Percentiles rank a stretch among this genome's conserved stretches.
Evolutionary conservation across 1,140 invertebrate species (phyloP).

Genomic region (Drosophila paulistorum): DNA sequence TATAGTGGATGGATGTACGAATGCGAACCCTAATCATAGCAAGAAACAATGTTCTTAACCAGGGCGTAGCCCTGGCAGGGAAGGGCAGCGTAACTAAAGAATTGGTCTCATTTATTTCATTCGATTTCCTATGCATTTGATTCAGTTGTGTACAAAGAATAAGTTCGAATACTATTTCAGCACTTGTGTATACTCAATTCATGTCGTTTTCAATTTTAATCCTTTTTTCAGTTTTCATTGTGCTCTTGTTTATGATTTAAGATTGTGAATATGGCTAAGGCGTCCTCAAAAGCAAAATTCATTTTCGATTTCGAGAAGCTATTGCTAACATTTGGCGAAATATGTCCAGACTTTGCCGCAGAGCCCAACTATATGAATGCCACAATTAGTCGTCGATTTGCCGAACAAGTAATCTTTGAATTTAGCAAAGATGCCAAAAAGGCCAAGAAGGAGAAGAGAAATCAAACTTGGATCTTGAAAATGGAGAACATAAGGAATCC

Average conservation of each 20-base stretch:
- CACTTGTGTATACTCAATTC: no score
- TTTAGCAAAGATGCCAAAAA: constrained; percentile 51
- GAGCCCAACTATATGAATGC: constrained; percentile 40
- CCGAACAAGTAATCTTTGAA: constrained; percentile 53
- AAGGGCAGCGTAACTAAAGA: no score
- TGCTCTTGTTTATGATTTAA: neutral
- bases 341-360: constrained; percentile 51
- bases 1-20: no score
- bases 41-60: no score
- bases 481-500: constrained; percentile 17
- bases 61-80: no score
- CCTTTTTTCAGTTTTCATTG: neutral
- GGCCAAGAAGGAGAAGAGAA: constrained; percentile 39
- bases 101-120: no score
- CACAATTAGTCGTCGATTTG: constrained; percentile 56
- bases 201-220: no score
- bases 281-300: constrained; percentile 7
- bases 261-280: neutral
- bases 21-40: no score
- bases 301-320: constrained; percentile 55
- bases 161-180: no score
- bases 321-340: constrained; percentile 38
- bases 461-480: constrained; percentile 37
- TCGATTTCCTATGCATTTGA: no score
- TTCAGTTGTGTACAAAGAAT: no score